A percentile compares a stretch with the other conserved stretches of the same genome.
phyloP scores from a whole-genome alignment of 2,888 invertebrate species.

The Ectemnius continuus region DNA sequence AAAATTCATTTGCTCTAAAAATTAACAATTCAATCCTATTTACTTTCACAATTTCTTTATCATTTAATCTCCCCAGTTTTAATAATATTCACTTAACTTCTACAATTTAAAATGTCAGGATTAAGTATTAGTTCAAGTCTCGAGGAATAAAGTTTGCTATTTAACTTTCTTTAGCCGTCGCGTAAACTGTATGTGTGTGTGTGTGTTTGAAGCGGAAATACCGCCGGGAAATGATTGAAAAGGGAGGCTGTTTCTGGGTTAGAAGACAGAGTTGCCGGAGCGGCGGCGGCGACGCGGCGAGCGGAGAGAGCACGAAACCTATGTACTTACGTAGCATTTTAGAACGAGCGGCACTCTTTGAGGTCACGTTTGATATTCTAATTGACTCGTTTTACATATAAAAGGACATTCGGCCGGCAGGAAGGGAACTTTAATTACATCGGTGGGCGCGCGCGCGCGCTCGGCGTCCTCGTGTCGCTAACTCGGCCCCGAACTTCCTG shows the following conservation, averaged over 20 bases:
- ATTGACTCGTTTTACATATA: slow-evolving; percentile 70
- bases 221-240: slow-evolving; percentile 30
- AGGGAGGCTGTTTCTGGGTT: slow-evolving; percentile 20
- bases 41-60: no score
- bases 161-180: slow-evolving; percentile 37
- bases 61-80: no score
- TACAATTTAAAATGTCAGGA: no score
- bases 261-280: no score
- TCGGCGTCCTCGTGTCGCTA: slow-evolving; percentile 40
- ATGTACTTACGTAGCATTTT: slow-evolving; percentile 32
- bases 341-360: slow-evolving; percentile 52
- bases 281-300: no score
- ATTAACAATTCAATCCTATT: no score
- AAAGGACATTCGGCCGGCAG: slow-evolving; percentile 65
- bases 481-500: slow-evolving; percentile 29
- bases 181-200: slow-evolving; percentile 24
- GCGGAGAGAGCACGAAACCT: no score
- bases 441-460: slow-evolving; percentile 29
- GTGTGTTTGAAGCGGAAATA: background rate
- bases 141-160: no score
- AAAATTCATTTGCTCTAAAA: no score
- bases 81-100: no score
- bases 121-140: no score
- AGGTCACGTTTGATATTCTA: slow-evolving; percentile 72
- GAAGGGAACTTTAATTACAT: slow-evolving; percentile 65